Evolutionary conservation across 2,888 invertebrate genomes (phyloP).

Genomic region (Hirtodrosophila confusa): DNA sequence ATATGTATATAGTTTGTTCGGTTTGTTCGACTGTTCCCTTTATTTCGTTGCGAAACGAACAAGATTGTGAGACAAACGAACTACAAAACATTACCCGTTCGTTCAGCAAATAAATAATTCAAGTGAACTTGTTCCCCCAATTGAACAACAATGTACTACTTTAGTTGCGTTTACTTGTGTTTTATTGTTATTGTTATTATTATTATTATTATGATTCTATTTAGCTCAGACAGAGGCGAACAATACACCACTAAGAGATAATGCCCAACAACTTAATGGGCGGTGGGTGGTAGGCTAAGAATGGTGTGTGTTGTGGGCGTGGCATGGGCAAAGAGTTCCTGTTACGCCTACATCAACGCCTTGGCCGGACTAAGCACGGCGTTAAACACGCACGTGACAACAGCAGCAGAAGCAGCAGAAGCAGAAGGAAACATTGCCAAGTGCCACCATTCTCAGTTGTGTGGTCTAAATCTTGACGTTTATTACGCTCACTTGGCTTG

Average conservation of each 20-base stretch:
- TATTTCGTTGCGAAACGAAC: no score
- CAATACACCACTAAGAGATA: neutral
- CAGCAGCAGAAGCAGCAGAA: conserved; percentile 24
- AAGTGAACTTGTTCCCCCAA: no score
- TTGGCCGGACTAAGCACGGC: neutral
- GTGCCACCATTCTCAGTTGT: conserved; percentile 27
- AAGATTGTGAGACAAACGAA: no score
- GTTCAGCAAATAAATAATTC: no score
- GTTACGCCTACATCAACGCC: conserved; percentile 32
- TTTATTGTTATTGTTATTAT: conserved; percentile 16
- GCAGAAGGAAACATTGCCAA: conserved; percentile 27
- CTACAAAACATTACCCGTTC: no score
- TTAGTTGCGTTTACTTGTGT: neutral
- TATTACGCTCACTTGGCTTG: conserved; percentile 68
- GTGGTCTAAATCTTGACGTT: conserved; percentile 67
- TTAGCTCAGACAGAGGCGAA: neutral
- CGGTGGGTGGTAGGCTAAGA: neutral
- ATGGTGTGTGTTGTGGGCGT: neutral
- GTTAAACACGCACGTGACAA: conserved; percentile 50
- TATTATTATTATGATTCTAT: conserved; percentile 14
- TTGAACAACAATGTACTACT: no score
- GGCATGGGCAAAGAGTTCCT: conserved; percentile 16
- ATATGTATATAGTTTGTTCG: no score
- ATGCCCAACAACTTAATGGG: neutral
- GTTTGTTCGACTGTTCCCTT: no score